A percentile compares a stretch with the other conserved stretches of the same genome.
These are phyloP conservation scores for Orientallactaga bullata DNA, from an alignment of 2,113 vertebrate species.

Conservation along the genomic window DNA sequence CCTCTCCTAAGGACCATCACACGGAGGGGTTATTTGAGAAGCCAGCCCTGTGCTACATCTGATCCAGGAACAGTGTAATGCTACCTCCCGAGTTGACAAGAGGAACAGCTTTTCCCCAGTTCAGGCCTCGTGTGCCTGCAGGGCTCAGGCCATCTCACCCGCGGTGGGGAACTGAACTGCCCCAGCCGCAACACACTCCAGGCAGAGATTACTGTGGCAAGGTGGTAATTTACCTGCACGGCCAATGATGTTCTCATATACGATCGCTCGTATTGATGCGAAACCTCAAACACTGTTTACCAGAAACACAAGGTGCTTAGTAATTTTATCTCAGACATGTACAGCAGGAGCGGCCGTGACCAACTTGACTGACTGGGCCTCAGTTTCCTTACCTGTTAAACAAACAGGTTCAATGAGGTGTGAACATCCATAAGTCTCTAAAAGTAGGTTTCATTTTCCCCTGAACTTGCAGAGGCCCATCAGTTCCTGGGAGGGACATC, in stretches of 20 bases:
- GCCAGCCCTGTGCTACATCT: neutral
- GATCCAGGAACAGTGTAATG: neutral
- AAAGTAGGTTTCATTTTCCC: neutral
- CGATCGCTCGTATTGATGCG: neutral
- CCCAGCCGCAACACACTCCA: neutral
- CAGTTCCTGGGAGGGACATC: neutral
- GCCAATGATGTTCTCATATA: conserved; percentile 29
- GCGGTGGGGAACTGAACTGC: neutral
- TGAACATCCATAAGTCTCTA: neutral
- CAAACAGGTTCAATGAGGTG: neutral
- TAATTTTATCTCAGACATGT: conserved; percentile 68
- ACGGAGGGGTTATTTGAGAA: neutral
- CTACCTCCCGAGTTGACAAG: neutral
- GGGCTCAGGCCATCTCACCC: neutral
- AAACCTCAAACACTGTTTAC: conserved; percentile 70
- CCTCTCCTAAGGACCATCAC: rapidly evolving
- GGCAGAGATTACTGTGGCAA: conserved; percentile 50
- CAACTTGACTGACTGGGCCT: neutral
- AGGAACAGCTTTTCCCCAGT: neutral
- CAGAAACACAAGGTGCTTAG: conserved; percentile 50
- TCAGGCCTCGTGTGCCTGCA: neutral
- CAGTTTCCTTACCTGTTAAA: conserved; percentile 60
- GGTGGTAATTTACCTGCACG: conserved; percentile 61
- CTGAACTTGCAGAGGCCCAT: neutral
- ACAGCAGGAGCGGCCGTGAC: neutral